phyloP scores from a whole-genome alignment of 2,888 invertebrate species.

The Lottia scabra region DNA sequence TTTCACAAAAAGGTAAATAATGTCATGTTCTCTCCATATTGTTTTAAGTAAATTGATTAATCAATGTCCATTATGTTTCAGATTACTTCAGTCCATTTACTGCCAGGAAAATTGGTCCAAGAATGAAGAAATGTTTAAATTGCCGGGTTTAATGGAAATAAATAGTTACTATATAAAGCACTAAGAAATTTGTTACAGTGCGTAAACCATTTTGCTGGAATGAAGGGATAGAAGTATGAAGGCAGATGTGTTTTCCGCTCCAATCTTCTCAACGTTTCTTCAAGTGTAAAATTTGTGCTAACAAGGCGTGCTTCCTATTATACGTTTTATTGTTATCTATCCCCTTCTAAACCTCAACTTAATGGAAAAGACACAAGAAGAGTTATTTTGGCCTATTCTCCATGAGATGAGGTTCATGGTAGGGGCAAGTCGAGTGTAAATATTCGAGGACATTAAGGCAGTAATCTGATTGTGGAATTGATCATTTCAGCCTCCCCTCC shows the following conservation, averaged over 20 bases:
- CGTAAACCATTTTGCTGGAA: no score
- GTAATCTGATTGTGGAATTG: background rate
- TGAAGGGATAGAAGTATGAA: background rate
- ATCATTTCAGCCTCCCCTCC: background rate
- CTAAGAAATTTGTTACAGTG: background rate
- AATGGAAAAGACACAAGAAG: constrained; percentile 13
- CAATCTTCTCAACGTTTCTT: background rate
- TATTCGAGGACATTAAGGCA: constrained; percentile 3
- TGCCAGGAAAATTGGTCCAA: constrained; percentile 7
- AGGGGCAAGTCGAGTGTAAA: constrained; percentile 11
- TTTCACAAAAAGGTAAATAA: no score
- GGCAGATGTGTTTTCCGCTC: constrained; percentile 2
- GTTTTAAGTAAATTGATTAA: background rate
- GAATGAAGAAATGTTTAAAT: constrained; percentile 11
- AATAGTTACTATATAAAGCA: constrained; percentile 6
- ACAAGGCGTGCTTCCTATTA: constrained; percentile 19
- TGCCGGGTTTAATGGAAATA: constrained; percentile 13
- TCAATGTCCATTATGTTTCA: background rate
- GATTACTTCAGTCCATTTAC: background rate
- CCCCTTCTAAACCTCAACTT: constrained; percentile 15
- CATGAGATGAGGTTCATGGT: background rate
- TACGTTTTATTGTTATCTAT: constrained; percentile 18
- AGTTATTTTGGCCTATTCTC: background rate
- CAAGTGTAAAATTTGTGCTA: constrained; percentile 22
- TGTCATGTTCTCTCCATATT: background rate